Base-by-base conservation (phyloP, 1,140 invertebrate genomes). In the Pseudomyrmex sp. region DNA sequence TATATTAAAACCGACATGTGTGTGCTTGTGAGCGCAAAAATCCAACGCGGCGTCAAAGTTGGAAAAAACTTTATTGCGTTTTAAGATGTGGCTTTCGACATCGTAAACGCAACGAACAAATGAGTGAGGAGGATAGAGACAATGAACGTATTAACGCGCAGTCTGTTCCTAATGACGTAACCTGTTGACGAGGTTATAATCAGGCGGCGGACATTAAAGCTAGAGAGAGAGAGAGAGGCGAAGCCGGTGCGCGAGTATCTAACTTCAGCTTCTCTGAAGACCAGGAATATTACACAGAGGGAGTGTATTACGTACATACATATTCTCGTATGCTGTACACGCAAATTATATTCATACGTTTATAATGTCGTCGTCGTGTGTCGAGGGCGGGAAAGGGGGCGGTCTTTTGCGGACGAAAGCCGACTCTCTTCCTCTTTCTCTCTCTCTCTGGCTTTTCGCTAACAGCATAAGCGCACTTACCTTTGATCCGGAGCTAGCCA, bases 161-260 rank as follows among this genome's bases (percentile, higher is more conserved):
- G 82, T 80, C 54, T 82, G 83, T 66, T 88, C 82, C 89, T 90
- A 90, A 91, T 79, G 90, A 86, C 90, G 91, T 94, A 94, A 93
- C 92, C 93, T 93, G 92, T 90, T 94, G 93, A 94, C 92, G 93
- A 94, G 93, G 93, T 94, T 93, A 94, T 94, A 94, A 94, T 94
- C 93, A 93, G 91, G 90, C 91, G 91, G 88, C 90, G 88, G 88
- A 92, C 92, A 93, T 94, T 94, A 93, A 93, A 94, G 91, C 91
- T 89, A 87, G 85, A 90, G 87, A 18, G 18, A 87, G 85, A 90
- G 87, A 18, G 18, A 89, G 87, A 89, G 85, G 84, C 80, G 85
- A 72, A 76, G 70, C 77, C 26, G 88, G 82, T 72, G 83, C 85
- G 87, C 84, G 87, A 80, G 76, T 80, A 54, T 80, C 66, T 70